Evolutionary conservation across 1,140 invertebrate species (phyloP), one percentile per base, ranked within the genome.

Genomic region (Mercenaria mercenaria): DNA sequence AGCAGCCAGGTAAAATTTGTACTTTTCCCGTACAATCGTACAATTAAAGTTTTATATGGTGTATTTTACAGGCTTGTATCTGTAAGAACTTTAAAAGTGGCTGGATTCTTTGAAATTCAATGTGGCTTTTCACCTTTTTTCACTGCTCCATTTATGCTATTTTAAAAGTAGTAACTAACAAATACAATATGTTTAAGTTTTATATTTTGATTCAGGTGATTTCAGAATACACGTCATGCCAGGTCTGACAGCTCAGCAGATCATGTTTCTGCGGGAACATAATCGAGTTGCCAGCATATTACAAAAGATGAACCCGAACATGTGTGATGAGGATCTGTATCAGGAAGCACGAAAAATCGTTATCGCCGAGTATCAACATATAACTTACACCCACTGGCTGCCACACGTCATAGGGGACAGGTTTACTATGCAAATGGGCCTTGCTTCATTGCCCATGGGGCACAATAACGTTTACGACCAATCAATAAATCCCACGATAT

Each of bases 301-400:
- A 15, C 97, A 97, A 87, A 95, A 97, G 41, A 95, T 98, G 13
- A 99, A 99, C 96, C 97, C 98, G 0, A 97, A 98, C 88, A 99
- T 98, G 99, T 98, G 99, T 94, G 99, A 99, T 94, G 99, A 99
- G 96, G 99, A 97, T 0, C 94, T 99, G 0, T 99, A 97, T 95
- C 98, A 99, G 96, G 98, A 99, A 94, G 97, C 98, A 0, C 96
- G 88, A 97, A 97, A 93, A 91, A 98, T 99, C 88, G 96, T 99
- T 11, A 97, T 97, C 0, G 98, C 97, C 3, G 96, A 97, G 94
- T 67, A 69, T 32, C 98, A 99, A 94, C 97, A 97, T 23, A 98
- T 98, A 50, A 97, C 97, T 39, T 99, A 98, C 93, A 97, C 98
- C 91, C 98, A 98, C 95, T 98, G 97, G 94, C 96, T 99, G n/a